Conservation (phyloP, 2,113 vertebrate genomes). For the Calyptommatus sinebrachiatus region DNA sequence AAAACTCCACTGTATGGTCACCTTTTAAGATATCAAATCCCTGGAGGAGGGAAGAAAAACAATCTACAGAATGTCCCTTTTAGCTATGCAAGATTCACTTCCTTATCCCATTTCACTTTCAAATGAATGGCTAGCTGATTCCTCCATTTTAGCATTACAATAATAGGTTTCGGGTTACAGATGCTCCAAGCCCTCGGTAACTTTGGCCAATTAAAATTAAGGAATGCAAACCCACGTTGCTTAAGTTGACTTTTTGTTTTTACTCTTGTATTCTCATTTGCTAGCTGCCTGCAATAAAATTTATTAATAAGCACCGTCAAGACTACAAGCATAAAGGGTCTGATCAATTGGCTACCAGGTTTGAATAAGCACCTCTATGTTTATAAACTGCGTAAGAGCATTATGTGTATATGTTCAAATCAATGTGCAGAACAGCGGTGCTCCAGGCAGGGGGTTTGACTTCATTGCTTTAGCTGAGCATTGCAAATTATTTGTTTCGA, state of each 20-base stretch:
- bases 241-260: not conserved
- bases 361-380: not conserved
- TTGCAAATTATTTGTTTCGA: conserved; percentile 43
- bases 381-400: not conserved
- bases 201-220: not conserved
- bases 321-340: fast-evolving
- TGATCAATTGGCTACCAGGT: fast-evolving
- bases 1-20: too few species aligned
- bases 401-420: conserved; percentile 41
- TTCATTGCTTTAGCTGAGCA: conserved; percentile 40
- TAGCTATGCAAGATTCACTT: not conserved
- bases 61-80: not conserved
- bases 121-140: not conserved
- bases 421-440: not conserved
- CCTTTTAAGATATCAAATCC: too few species aligned
- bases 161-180: not conserved
- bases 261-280: not conserved
- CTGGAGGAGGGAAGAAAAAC: too few species aligned
- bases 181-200: not conserved
- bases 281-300: not conserved
- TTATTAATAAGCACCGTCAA: fast-evolving
- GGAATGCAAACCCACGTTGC: not conserved
- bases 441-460: conserved; percentile 34
- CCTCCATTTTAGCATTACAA: not conserved
- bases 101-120: not conserved